Conservation (phyloP, 2,888 invertebrate genomes). For the Zootermopsis nevadensis region DNA sequence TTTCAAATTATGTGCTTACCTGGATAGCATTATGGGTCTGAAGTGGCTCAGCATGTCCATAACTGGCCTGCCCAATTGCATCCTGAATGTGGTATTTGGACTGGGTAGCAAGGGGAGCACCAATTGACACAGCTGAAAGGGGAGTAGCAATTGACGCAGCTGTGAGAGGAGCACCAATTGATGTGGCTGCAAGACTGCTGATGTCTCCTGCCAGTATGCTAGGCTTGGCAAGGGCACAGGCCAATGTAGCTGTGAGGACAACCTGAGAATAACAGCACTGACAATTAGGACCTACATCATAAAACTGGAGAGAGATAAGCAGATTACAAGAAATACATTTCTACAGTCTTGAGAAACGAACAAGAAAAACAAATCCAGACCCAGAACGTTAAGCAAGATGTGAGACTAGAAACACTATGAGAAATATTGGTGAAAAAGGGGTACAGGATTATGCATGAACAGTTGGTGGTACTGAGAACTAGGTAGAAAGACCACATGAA, state of each 20-base stretch:
- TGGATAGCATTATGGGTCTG: slow-evolving; percentile 47
- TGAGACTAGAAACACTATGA: too few relatives aligned
- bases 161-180: slow-evolving; percentile 36
- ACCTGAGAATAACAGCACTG: slow-evolving; percentile 57
- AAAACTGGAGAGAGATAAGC: too few relatives aligned
- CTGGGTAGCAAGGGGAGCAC: slow-evolving; percentile 18
- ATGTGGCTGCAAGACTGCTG: slow-evolving; percentile 1
- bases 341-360: too few relatives aligned
- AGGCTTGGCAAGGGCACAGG: slow-evolving; percentile 58
- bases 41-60: slow-evolving; percentile 55
- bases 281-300: too few relatives aligned
- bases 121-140: background rate
- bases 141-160: slow-evolving; percentile 15
- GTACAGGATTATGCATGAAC: too few relatives aligned
- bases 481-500: too few relatives aligned
- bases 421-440: too few relatives aligned
- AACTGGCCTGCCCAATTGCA: slow-evolving; percentile 57
- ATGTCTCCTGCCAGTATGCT: slow-evolving; percentile 52
- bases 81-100: slow-evolving; percentile 56
- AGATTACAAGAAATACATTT: too few relatives aligned
- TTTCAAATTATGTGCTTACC: background rate
- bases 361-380: too few relatives aligned
- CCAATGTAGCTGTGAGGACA: slow-evolving; percentile 63
- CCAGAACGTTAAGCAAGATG: too few relatives aligned
- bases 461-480: too few relatives aligned